phyloP scores from a whole-genome alignment of 2,113 vertebrate species.

The Sylvia atricapilla region DNA sequence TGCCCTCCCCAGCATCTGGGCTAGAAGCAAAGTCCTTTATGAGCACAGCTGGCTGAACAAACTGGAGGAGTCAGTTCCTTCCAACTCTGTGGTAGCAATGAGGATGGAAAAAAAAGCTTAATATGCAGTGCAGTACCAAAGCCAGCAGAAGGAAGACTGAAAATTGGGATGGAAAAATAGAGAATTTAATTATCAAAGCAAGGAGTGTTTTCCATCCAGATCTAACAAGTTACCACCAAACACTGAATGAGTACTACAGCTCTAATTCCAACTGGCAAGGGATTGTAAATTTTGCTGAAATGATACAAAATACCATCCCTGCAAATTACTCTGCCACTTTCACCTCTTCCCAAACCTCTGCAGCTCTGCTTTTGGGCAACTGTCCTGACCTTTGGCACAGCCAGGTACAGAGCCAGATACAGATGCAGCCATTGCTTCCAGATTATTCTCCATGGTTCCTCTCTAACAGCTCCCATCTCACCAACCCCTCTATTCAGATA shows the following conservation, averaged over 20 bases:
- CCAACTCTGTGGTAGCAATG: rapidly evolving
- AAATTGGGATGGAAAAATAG: not conserved
- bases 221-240: not conserved
- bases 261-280: not conserved
- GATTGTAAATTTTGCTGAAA: not conserved
- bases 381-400: not conserved
- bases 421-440: not conserved
- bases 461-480: not conserved
- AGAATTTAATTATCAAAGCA: not conserved
- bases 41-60: not conserved
- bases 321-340: not conserved
- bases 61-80: not conserved
- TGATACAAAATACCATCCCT: not conserved
- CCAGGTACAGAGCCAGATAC: not conserved
- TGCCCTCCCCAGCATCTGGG: not conserved
- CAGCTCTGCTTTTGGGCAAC: not conserved
- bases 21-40: not conserved
- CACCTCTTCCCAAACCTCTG: not conserved
- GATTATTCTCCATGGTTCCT: not conserved
- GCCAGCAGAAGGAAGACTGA: not conserved
- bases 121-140: not conserved
- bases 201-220: not conserved
- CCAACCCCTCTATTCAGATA: not conserved
- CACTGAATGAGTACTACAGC: not conserved
- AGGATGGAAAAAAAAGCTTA: not conserved